Conservation (phyloP, 2,888 invertebrate genomes). For the Stenotaenia linearis region DNA sequence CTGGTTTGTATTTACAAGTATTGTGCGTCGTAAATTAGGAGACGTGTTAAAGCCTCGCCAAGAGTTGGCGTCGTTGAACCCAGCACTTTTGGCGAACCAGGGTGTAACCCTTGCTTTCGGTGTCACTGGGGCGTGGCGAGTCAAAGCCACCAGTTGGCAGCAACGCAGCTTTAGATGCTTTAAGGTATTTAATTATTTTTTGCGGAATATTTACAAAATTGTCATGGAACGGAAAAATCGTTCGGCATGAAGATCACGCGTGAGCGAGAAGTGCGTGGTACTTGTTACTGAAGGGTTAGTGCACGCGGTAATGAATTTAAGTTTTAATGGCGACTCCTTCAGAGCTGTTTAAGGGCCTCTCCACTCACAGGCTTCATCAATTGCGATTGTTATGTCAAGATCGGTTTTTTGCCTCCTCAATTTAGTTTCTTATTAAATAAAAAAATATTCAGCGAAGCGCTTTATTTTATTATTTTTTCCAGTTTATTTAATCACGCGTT, state of each 20-base stretch:
- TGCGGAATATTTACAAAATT: too few relatives aligned
- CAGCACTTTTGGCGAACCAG: too few relatives aligned
- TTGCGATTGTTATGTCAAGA: not conserved
- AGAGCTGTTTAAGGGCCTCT: not conserved
- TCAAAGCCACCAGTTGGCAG: too few relatives aligned
- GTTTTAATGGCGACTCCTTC: not conserved
- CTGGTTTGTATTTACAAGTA: too few relatives aligned
- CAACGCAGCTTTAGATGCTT: too few relatives aligned
- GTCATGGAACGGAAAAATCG: not conserved
- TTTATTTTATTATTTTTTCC: not conserved
- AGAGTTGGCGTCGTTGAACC: too few relatives aligned
- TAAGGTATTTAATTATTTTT: too few relatives aligned
- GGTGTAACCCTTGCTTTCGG: too few relatives aligned
- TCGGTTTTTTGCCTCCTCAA: too few relatives aligned
- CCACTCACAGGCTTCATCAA: not conserved
- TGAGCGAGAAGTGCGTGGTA: not conserved
- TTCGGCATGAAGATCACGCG: not conserved
- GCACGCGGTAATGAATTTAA: slow-evolving; percentile 13
- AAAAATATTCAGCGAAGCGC: not conserved
- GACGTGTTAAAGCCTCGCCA: too few relatives aligned
- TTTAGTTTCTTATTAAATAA: not conserved
- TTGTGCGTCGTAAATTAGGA: too few relatives aligned
- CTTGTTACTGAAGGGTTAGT: not conserved
- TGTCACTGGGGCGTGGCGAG: too few relatives aligned
- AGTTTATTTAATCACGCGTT: not conserved